These are phyloP conservation scores for Caenorhabditis sp. DNA, from an alignment of 2,888 invertebrate species.

Conservation along the genomic window DNA sequence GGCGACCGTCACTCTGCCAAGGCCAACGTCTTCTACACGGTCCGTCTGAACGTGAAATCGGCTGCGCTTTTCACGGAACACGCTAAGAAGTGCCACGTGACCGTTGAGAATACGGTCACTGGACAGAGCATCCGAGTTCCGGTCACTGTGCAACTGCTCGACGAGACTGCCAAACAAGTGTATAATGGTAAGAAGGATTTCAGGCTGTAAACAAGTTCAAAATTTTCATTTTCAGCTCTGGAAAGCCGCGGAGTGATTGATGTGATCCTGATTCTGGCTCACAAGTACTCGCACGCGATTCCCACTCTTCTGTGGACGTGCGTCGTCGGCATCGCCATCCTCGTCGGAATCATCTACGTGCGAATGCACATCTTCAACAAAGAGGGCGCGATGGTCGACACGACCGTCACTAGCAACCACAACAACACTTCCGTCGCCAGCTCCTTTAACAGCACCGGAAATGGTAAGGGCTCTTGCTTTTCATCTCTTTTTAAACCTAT, in stretches of 20 bases:
- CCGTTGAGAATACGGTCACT: conserved; percentile 54
- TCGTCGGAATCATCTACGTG: conserved; percentile 38
- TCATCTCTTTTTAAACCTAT: not conserved
- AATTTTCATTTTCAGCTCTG: conserved; percentile 50
- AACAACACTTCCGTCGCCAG: conserved; percentile 34
- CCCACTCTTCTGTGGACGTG: conserved; percentile 61
- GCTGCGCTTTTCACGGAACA: conserved; percentile 58
- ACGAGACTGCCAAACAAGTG: conserved; percentile 63
- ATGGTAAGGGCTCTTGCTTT: not conserved
- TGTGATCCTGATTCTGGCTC: conserved; percentile 58
- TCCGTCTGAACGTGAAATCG: conserved; percentile 61
- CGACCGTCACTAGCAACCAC: conserved; percentile 31
- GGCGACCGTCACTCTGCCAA: conserved; percentile 38
- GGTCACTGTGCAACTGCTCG: conserved; percentile 62
- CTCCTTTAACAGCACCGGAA: conserved; percentile 19
- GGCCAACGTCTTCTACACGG: conserved; percentile 58
- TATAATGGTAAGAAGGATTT: conserved; percentile 46
- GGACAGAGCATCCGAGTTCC: conserved; percentile 61
- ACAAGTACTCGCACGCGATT: conserved; percentile 55
- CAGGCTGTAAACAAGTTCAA: not conserved
- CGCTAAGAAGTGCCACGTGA: conserved; percentile 52
- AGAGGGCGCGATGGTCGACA: conserved; percentile 39
- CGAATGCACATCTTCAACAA: conserved; percentile 42
- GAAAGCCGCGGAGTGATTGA: conserved; percentile 62
- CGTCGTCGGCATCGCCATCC: conserved; percentile 37